A percentile compares a stretch with the other conserved stretches of the same genome.
phyloP scores from a whole-genome alignment of 64 coral and sea anemone species.

The Hydrozoanthus tunicans region DNA sequence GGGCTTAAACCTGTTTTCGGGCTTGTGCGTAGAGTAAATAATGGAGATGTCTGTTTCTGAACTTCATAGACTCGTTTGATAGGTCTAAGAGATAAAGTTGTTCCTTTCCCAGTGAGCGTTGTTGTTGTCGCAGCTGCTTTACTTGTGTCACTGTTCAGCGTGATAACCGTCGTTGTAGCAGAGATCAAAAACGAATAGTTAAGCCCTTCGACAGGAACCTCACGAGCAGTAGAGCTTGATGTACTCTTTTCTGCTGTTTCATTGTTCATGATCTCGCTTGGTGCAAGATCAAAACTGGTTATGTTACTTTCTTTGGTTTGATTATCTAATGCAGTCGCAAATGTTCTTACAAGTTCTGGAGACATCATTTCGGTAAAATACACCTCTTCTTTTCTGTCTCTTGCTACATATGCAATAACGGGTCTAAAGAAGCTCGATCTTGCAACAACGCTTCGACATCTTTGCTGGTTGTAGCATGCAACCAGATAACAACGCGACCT shows the following conservation, averaged over 20 bases:
- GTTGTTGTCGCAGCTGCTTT: background rate
- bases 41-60: background rate
- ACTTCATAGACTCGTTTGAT: background rate
- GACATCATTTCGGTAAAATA: constrained; percentile 71
- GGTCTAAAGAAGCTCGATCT: constrained; percentile 78
- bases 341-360: constrained; percentile 26
- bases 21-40: background rate
- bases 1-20: background rate
- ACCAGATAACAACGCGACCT: constrained; percentile 75
- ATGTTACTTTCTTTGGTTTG: background rate
- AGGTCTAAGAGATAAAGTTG: background rate
- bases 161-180: background rate
- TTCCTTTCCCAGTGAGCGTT: background rate
- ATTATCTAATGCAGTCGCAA: background rate
- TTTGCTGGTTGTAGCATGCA: constrained; percentile 63
- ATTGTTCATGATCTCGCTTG: background rate
- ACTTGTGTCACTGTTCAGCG: background rate
- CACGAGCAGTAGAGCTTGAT: background rate
- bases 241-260: background rate
- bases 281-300: background rate
- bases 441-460: constrained; percentile 63
- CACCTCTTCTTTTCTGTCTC: constrained; percentile 46
- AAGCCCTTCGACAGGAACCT: background rate
- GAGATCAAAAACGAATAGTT: background rate
- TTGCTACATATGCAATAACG: constrained; percentile 64